A percentile compares a stretch with the other conserved stretches of the same genome.
phyloP scores from a whole-genome alignment of 2,797 vertebrate genomes.

The Parauchenoglanis punctatus region DNA sequence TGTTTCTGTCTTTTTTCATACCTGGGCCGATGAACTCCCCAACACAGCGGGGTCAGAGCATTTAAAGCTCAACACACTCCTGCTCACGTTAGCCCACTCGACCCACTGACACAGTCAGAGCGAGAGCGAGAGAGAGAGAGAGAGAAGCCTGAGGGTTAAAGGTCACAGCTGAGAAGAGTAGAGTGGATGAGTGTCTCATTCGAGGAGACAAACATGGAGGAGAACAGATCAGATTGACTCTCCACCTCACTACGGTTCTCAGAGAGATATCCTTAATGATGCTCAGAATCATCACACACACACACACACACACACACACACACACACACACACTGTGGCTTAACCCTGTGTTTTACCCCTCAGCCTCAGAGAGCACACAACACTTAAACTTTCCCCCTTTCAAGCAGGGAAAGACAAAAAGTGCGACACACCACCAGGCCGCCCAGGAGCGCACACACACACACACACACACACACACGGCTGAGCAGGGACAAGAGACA shows the following conservation, averaged over 20 bases:
- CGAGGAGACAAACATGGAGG: not conserved
- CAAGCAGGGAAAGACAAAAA: slow-evolving; percentile 77
- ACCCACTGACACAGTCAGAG: slow-evolving; percentile 75
- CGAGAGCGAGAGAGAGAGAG: not conserved
- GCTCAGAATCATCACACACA: not conserved
- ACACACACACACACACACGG: slow-evolving; percentile 36
- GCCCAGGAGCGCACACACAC: slow-evolving; percentile 68
- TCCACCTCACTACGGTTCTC: not conserved
- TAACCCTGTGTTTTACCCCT: slow-evolving; percentile 69
- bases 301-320: slow-evolving; percentile 40
- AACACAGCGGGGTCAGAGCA: slow-evolving; percentile 73
- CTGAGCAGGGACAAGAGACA: slow-evolving; percentile 74
- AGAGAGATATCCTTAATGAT: slow-evolving; percentile 29
- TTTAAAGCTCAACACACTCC: slow-evolving; percentile 64
- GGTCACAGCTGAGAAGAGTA: slow-evolving; percentile 59
- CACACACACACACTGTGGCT: slow-evolving; percentile 59
- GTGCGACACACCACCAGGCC: slow-evolving; percentile 73
- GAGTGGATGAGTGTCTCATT: slow-evolving; percentile 52
- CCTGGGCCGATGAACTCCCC: slow-evolving; percentile 69
- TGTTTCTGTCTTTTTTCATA: not conserved
- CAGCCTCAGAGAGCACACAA: slow-evolving; percentile 70
- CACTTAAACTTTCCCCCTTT: slow-evolving; percentile 85
- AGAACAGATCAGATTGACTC: slow-evolving; percentile 9
- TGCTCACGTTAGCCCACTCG: slow-evolving; percentile 69
- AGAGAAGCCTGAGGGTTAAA: slow-evolving; percentile 59